Evolutionary conservation across 2,113 vertebrate species (phyloP).

Genomic region (Struthidea cinerea): DNA sequence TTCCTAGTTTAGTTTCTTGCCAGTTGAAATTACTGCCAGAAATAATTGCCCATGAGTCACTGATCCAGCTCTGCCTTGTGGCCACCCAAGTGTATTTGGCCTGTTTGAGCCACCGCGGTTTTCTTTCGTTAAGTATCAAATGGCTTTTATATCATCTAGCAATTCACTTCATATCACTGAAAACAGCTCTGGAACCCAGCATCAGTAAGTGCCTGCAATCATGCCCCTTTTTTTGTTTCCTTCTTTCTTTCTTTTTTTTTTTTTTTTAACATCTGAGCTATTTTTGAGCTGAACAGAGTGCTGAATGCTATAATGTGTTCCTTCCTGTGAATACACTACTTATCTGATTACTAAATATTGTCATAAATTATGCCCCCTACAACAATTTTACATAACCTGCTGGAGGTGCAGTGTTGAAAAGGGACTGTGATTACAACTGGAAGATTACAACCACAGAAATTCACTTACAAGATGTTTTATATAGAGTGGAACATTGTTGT

Average conservation of each 20-base stretch:
- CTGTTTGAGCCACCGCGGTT: neutral
- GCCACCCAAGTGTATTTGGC: neutral
- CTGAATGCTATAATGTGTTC: conserved; percentile 4
- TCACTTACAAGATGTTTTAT: neutral
- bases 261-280: neutral
- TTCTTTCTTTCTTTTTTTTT: neutral
- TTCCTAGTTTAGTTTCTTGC: neutral
- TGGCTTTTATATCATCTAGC: neutral
- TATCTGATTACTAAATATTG: conserved; percentile 49
- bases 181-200: neutral
- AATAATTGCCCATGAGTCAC: conserved; percentile 4
- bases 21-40: neutral
- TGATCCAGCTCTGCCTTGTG: neutral
- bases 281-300: conserved; percentile 27
- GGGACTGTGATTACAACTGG: neutral
- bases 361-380: neutral
- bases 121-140: conserved; percentile 3
- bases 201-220: conserved; percentile 10
- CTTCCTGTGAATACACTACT: conserved; percentile 40
- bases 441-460: neutral
- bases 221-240: neutral
- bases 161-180: neutral
- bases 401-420: neutral
- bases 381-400: neutral
- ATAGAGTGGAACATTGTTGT: neutral